Evolutionary conservation across 23 tunicate species (phyloP), one percentile per base, ranked within the genome.

Genomic region (Corella eumyota): DNA sequence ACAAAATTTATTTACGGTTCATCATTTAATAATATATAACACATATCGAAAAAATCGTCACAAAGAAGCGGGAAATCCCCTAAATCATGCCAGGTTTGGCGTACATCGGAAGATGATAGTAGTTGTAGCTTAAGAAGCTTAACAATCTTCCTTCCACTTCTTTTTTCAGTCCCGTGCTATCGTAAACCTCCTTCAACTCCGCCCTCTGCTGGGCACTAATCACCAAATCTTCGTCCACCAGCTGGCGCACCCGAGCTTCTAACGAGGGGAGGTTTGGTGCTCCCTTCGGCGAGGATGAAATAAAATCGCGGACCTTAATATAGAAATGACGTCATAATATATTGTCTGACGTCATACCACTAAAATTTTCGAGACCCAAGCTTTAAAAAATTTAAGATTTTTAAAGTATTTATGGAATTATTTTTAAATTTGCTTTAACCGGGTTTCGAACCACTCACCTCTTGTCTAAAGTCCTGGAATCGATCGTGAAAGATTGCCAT

Each of bases 51-150:
- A n/a, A n/a, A n/a, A n/a, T n/a, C n/a, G n/a, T n/a, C n/a, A n/a
- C n/a, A n/a, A n/a, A n/a, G n/a, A n/a, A n/a, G n/a, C n/a, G n/a
- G n/a, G n/a, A n/a, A n/a, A n/a, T n/a, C n/a, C n/a, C n/a, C 64
- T 54, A 86, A 46, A 88, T 78, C 96, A 88, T 88, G 40, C 96
- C 96, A 6, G 96, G 96, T 62, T 88, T 88, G 19, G 96, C 96
- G 37, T 78, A 88, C 96, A 88, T 88, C 17, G 96, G 96, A 31
- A 88, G 73, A 46, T 88, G 96, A 40, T 88, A 88, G 68, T 88
- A 73, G 72, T 88, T 88, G 72, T 88, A 88, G 57, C 84, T 62
- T 27, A 88, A 56, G 45, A 65, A 88, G 71, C 96, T 88, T 4
- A 88, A 68, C 35, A 88, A 62, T 23, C 88, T 36, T 9, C 50